These are phyloP conservation scores for Zeuzera pyrina DNA, from an alignment of 2,888 invertebrate genomes.

Conservation along the genomic window DNA sequence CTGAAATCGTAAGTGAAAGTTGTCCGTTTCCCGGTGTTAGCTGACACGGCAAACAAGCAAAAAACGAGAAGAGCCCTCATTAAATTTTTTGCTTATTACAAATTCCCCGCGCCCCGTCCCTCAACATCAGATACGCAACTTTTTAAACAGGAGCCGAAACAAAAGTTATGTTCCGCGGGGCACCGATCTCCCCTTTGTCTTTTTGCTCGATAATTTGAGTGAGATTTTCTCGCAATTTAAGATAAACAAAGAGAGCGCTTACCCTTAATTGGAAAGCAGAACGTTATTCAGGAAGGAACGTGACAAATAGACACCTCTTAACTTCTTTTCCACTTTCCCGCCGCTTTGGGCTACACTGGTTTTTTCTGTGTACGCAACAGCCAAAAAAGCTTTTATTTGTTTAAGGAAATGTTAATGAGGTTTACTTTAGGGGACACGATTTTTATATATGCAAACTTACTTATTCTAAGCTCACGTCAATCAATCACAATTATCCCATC, in stretches of 20 bases:
- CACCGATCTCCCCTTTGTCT: conserved; percentile 62
- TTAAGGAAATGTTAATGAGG: conserved; percentile 60
- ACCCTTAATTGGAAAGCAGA: conserved; percentile 74
- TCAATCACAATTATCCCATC: conserved; percentile 13
- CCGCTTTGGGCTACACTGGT: conserved; percentile 62
- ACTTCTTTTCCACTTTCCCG: conserved; percentile 69
- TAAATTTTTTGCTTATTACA: conserved; percentile 74
- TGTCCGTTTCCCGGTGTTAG: conserved; percentile 29
- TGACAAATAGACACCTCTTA: conserved; percentile 74
- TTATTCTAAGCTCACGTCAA: conserved; percentile 7
- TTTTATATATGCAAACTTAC: conserved; percentile 19
- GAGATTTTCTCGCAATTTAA: conserved; percentile 74
- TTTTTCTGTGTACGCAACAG: conserved; percentile 53
- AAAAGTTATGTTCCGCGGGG: conserved; percentile 61
- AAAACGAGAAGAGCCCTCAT: conserved; percentile 56
- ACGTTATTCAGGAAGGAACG: conserved; percentile 69
- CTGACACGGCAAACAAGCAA: conserved; percentile 52
- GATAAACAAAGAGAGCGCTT: conserved; percentile 73
- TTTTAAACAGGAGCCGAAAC: conserved; percentile 60
- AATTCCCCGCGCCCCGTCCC: conserved; percentile 64
- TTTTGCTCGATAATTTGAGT: conserved; percentile 71
- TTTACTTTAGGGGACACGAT: conserved; percentile 26
- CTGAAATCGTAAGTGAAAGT: conserved; percentile 29
- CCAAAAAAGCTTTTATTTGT: conserved; percentile 61
- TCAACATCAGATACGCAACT: conserved; percentile 59